Evolutionary conservation across 2,113 vertebrate genomes (phyloP).

Genomic region (Hemichromis elongatus): DNA sequence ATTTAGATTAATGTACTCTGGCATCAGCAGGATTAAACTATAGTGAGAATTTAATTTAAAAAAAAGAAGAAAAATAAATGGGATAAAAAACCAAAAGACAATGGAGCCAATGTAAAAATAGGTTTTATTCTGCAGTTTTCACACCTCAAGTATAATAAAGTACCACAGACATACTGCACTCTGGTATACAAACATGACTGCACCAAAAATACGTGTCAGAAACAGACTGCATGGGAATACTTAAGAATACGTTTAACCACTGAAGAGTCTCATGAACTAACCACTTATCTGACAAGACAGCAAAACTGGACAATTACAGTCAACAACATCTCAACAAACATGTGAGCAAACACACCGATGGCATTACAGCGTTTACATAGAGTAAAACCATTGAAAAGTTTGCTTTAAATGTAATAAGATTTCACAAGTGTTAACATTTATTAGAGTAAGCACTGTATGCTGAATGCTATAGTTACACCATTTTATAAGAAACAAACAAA

Average conservation of each 20-base stretch:
- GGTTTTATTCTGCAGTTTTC: conserved; percentile 49
- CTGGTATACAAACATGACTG: neutral
- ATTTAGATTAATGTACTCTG: neutral
- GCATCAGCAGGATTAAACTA: neutral
- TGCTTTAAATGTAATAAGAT: neutral
- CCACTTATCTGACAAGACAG: neutral
- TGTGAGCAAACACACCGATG: neutral
- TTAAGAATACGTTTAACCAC: neutral
- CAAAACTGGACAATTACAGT: neutral
- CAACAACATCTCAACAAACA: neutral
- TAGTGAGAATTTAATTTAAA: neutral
- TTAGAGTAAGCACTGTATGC: neutral
- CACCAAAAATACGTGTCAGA: conserved; percentile 16
- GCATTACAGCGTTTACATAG: neutral
- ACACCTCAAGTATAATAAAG: neutral
- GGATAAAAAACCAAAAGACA: neutral
- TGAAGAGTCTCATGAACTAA: neutral
- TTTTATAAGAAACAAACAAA: too few relatives aligned
- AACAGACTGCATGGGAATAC: neutral
- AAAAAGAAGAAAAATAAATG: neutral
- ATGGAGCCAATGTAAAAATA: neutral
- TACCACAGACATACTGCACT: conserved; percentile 6
- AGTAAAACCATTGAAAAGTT: neutral
- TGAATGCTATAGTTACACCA: neutral
- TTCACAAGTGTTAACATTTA: neutral